phyloP scores from a whole-genome alignment of 2,797 vertebrate genomes.

The Danionella dracula region DNA sequence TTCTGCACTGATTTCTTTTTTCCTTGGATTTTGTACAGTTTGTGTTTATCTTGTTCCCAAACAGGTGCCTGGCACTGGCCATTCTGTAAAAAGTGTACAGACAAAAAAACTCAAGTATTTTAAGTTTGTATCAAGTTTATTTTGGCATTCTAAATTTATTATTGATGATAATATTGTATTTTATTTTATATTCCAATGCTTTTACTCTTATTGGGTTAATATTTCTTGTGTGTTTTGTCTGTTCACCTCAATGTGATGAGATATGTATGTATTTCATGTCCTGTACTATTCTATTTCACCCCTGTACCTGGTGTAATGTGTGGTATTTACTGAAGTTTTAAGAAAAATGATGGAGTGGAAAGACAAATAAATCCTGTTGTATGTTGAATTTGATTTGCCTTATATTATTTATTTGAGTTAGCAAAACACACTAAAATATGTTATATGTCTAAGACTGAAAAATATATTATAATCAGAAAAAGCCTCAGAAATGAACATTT shows the following conservation, averaged over 20 bases:
- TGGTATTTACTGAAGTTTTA: slow-evolving; percentile 64
- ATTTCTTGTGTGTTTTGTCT: slow-evolving; percentile 58
- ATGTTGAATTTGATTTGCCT: slow-evolving; percentile 22
- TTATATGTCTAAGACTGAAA: background rate
- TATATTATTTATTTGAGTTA: background rate
- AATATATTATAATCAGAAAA: too few species aligned
- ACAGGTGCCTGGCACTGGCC: slow-evolving; percentile 74
- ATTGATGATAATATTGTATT: slow-evolving; percentile 63
- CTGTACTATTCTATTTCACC: slow-evolving; percentile 47
- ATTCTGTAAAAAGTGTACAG: slow-evolving; percentile 76
- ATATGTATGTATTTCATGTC: slow-evolving; percentile 59
- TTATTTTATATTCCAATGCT: slow-evolving; percentile 63
- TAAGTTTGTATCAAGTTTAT: slow-evolving; percentile 59
- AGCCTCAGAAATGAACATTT: too few species aligned
- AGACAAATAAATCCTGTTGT: slow-evolving; percentile 39
- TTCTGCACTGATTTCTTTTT: slow-evolving; percentile 55
- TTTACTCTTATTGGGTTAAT: slow-evolving; percentile 54
- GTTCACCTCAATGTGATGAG: slow-evolving; percentile 64
- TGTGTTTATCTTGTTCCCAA: slow-evolving; percentile 62
- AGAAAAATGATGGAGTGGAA: slow-evolving; percentile 41
- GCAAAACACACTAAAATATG: background rate
- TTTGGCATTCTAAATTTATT: slow-evolving; percentile 68
- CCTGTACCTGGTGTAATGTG: slow-evolving; percentile 67
- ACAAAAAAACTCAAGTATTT: slow-evolving; percentile 57
- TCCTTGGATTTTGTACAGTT: slow-evolving; percentile 57